Evolutionary conservation across 2,888 invertebrate species (phyloP), one percentile per base, ranked within the genome.

Genomic region (Taphrorychus bicolor): DNA sequence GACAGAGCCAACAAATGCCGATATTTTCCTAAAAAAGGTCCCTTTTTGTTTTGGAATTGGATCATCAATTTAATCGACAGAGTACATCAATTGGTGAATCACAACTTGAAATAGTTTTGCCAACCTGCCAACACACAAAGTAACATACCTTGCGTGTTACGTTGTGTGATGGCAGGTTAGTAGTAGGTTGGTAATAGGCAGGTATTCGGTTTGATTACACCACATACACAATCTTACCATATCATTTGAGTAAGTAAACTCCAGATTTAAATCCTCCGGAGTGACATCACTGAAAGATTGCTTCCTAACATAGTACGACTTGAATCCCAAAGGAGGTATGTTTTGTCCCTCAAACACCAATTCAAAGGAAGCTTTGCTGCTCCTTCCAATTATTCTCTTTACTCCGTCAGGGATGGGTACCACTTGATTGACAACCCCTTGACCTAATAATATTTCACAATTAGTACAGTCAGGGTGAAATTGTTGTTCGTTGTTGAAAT

Each of bases 291-390:
- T 21, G 0, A 14, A 4, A 18, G 18, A 51, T n/a, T 51, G 40
- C 66, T 66, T 72, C 66, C 73, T 70, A 0, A 90, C 75, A 72
- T 86, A 88, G 71, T 85, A 90, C 0, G 88, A 85, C 74, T 86
- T 87, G 71, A 87, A 87, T 0, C 93, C 91, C 0, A 91, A 78
- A 0, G 92, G 83, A 0, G 92, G 90, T 5, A 92, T 76, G 2
- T 87, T 79, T 7, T 82, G 77, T 0, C 90, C 90, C 11, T 85
- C 76, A 78, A 95, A 94, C 0, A 93, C 84, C 0, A 94, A 79
- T 73, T 94, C 93, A 73, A 86, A 84, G 0, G 66, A 49, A 0
- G 94, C 91, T 1, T 73, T 77, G 0, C 91, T 90, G 0, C 76
- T 60, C 32, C 94, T 83, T 40, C 90, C 91, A 0, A 88, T 87